These are phyloP conservation scores for Aleadryas rufinucha DNA, from an alignment of 2,113 vertebrate species.

Conservation along the genomic window DNA sequence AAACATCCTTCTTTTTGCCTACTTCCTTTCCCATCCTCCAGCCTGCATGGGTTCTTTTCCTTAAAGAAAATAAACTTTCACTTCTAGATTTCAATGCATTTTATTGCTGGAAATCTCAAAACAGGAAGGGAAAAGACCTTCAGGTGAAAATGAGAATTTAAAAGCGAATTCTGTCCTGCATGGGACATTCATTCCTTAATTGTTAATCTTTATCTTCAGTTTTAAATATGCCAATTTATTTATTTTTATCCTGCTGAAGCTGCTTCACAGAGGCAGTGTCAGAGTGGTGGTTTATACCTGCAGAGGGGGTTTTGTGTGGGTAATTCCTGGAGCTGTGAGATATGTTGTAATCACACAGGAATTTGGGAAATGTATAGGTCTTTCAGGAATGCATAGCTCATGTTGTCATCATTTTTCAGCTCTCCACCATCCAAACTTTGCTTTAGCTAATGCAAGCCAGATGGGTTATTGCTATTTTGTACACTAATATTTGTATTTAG, in stretches of 20 bases:
- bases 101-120: background rate
- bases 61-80: constrained; percentile 6
- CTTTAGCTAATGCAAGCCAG: background rate
- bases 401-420: background rate
- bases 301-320: background rate
- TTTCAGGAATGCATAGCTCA: background rate
- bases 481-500: background rate
- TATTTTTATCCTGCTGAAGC: background rate
- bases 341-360: background rate
- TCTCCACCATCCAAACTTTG: background rate
- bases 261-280: background rate
- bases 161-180: background rate
- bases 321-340: background rate
- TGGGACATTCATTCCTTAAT: background rate
- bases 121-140: background rate
- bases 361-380: background rate
- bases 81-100: background rate
- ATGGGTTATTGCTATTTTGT: background rate
- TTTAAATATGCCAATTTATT: background rate
- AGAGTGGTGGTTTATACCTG: background rate
- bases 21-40: constrained; percentile 44
- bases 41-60: background rate
- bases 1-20: background rate
- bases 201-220: background rate
- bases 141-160: background rate